phyloP scores from a whole-genome alignment of 2,113 vertebrate genomes.

The Microtus pennsylvanicus region DNA sequence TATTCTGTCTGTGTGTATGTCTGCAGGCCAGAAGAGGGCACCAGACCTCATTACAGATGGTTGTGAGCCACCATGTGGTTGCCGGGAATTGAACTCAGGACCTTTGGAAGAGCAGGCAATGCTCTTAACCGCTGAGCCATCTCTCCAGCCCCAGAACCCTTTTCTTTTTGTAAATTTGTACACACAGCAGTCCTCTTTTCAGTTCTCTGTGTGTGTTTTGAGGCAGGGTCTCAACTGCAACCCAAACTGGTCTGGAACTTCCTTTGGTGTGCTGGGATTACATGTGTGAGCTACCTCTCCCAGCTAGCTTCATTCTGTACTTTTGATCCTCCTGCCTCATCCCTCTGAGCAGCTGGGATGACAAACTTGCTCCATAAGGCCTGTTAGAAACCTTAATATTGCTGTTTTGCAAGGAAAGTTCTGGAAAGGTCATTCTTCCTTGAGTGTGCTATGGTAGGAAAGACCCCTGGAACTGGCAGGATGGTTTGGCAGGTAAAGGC shows the following conservation, averaged over 20 bases:
- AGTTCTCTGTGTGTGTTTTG: neutral
- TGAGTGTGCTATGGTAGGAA: neutral
- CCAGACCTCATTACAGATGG: too few relatives aligned
- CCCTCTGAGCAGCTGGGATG: neutral
- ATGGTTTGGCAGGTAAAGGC: neutral
- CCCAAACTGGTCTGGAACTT: neutral
- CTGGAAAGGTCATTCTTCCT: neutral
- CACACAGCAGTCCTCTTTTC: neutral
- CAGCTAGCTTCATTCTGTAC: neutral
- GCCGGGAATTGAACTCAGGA: too few relatives aligned
- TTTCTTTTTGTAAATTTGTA: neutral
- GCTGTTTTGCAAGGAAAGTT: neutral
- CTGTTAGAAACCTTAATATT: neutral
- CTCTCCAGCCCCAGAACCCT: neutral
- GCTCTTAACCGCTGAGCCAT: too few relatives aligned
- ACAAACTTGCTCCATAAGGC: too few relatives aligned
- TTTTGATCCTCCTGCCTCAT: neutral
- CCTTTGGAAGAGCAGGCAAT: too few relatives aligned
- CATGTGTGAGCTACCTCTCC: neutral
- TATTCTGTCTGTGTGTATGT: too few relatives aligned
- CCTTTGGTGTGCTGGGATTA: neutral
- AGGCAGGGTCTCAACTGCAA: neutral
- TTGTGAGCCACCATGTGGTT: too few relatives aligned
- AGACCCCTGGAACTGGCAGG: neutral
- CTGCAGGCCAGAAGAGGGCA: too few relatives aligned